Conservation (phyloP, 2,113 vertebrate species). For the Castor canadensis region DNA sequence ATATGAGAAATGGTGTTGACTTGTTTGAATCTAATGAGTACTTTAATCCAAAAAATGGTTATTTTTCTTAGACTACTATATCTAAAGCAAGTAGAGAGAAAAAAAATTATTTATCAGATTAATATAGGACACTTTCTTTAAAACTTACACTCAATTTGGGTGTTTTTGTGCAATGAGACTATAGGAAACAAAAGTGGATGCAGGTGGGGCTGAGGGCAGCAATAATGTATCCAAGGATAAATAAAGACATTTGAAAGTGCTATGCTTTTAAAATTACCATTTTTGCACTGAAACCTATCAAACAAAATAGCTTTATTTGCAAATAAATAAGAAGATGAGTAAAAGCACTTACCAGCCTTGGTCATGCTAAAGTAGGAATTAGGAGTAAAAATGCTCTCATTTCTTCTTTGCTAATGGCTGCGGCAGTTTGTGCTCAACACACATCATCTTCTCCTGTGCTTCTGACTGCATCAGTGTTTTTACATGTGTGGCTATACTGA, state of each 20-base stretch:
- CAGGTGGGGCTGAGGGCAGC: background rate
- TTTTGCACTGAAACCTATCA: background rate
- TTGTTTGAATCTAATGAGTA: background rate
- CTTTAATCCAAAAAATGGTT: background rate
- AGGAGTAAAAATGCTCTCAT: no score
- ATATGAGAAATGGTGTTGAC: background rate
- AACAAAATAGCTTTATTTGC: background rate
- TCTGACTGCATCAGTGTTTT: no score
- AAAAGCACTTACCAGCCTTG: background rate
- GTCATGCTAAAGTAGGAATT: background rate
- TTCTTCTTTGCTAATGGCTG: background rate
- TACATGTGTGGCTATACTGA: background rate
- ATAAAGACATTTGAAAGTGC: background rate
- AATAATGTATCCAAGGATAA: background rate
- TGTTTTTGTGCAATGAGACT: background rate
- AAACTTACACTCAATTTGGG: fast-evolving
- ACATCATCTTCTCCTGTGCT: background rate
- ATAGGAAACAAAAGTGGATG: background rate
- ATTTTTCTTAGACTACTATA: background rate
- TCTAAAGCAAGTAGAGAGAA: background rate
- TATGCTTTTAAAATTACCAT: background rate
- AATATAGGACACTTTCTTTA: background rate
- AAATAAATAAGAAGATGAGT: background rate
- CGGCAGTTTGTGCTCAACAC: background rate
- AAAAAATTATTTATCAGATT: background rate